These are phyloP conservation scores for Heliconius aoede DNA, from an alignment of 2,888 invertebrate genomes.

Conservation along the genomic window DNA sequence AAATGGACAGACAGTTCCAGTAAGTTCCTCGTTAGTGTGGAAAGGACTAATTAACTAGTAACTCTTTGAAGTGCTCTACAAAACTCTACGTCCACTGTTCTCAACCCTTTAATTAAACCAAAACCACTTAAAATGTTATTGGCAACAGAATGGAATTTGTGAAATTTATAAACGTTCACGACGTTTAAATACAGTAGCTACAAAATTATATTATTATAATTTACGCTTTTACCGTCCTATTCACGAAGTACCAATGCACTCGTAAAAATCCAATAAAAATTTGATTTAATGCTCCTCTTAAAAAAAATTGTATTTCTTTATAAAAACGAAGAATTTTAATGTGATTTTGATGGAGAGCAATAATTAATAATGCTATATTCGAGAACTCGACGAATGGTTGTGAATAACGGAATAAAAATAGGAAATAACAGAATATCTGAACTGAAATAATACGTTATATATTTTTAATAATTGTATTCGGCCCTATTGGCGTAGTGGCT, in stretches of 20 bases:
- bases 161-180: conserved; percentile 22
- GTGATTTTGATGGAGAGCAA: conserved; percentile 20
- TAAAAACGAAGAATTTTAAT: conserved; percentile 23
- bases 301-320: conserved; percentile 19
- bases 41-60: conserved; percentile 30
- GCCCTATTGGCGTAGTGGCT: neutral
- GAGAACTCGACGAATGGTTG: neutral
- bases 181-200: conserved; percentile 25
- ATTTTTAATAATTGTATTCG: neutral
- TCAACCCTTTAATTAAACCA: conserved; percentile 30
- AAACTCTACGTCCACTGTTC: conserved; percentile 14
- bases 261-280: conserved; percentile 32
- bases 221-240: conserved; percentile 26
- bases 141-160: conserved; percentile 26
- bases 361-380: conserved; percentile 21
- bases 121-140: conserved; percentile 23
- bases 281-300: conserved; percentile 28
- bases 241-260: conserved; percentile 23
- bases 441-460: neutral
- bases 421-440: neutral
- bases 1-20: conserved; percentile 13
- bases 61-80: conserved; percentile 36
- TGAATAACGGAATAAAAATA: neutral
- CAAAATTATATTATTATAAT: conserved; percentile 32
- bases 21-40: conserved; percentile 17